A percentile compares a stretch with the other conserved stretches of the same genome.
Conservation (phyloP, 1,140 invertebrate species). For the Tetragonula clypearis region DNA sequence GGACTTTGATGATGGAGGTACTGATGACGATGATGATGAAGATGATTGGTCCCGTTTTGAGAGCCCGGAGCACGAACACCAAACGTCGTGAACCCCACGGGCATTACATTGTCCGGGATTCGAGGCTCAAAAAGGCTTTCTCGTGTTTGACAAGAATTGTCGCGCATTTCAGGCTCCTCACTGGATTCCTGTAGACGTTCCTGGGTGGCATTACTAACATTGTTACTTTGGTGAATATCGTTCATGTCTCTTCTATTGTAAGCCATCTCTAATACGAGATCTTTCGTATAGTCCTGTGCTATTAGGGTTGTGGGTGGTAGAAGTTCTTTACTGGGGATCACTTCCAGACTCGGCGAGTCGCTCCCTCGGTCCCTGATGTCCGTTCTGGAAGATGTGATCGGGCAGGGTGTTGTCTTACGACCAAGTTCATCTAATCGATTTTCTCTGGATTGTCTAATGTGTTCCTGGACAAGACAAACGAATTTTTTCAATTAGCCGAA, state of each 20-base stretch:
- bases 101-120: constrained; percentile 56
- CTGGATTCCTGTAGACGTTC: constrained; percentile 81
- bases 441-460: constrained; percentile 90
- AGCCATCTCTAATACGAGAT: constrained; percentile 69
- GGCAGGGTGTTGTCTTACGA: constrained; percentile 79
- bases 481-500: constrained; percentile 30
- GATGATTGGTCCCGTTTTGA: constrained; percentile 69
- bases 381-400: constrained; percentile 70
- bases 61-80: constrained; percentile 68
- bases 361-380: constrained; percentile 72
- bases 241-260: constrained; percentile 75
- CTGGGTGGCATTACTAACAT: constrained; percentile 80
- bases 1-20: constrained; percentile 61
- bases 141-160: constrained; percentile 90
- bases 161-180: constrained; percentile 86
- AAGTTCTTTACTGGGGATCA: constrained; percentile 74
- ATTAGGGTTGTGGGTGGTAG: constrained; percentile 71
- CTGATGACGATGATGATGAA: constrained; percentile 59
- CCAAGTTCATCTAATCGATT: constrained; percentile 88
- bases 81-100: constrained; percentile 74
- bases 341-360: constrained; percentile 75
- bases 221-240: constrained; percentile 81
- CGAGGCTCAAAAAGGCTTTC: constrained; percentile 87
- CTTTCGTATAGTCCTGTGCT: constrained; percentile 71
- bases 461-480: constrained; percentile 84